phyloP scores from a whole-genome alignment of 2,888 invertebrate genomes.

The Gnatocerus cornutus region DNA sequence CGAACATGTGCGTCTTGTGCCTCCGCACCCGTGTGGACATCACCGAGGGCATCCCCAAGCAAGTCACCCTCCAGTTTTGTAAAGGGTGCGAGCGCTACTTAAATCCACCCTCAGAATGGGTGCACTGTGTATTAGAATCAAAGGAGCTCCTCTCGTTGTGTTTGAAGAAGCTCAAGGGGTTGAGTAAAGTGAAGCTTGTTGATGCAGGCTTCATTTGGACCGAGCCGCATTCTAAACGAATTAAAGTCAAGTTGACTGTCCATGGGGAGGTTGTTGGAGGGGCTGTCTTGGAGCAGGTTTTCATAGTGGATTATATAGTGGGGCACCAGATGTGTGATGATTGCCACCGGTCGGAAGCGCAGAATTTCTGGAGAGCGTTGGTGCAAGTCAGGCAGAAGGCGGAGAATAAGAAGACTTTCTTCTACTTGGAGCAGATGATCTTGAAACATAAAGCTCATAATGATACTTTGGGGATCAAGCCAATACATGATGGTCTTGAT shows the following conservation, averaged over 20 bases:
- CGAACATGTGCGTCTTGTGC: conserved; percentile 98
- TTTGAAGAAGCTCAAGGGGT: conserved; percentile 91
- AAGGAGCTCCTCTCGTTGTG: conserved; percentile 92
- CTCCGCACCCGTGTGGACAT: conserved; percentile 94
- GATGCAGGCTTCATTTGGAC: conserved; percentile 99
- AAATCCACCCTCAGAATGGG: conserved; percentile 93
- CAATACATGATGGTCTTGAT: conserved; percentile 84
- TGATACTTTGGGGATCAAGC: conserved; percentile 87
- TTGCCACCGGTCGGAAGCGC: conserved; percentile 97
- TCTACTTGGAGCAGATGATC: conserved; percentile 97
- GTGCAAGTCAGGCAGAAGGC: conserved; percentile 91
- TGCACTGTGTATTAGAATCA: conserved; percentile 90
- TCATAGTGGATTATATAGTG: conserved; percentile 94
- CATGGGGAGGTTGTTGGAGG: conserved; percentile 96
- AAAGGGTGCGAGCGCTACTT: conserved; percentile 95
- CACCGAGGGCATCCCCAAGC: conserved; percentile 96
- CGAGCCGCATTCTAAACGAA: conserved; percentile 97
- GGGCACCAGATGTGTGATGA: conserved; percentile 97
- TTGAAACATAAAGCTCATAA: conserved; percentile 96
- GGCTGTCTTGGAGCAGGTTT: conserved; percentile 93
- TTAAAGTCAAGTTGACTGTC: conserved; percentile 95
- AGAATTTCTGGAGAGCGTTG: conserved; percentile 97
- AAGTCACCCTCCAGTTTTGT: conserved; percentile 92
- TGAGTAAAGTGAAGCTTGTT: conserved; percentile 90
- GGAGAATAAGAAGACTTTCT: conserved; percentile 97